Percentiles rank a stretch among this genome's conserved stretches.
phyloP scores from a whole-genome alignment of 2,113 vertebrate species.

The Ceratotherium simum region DNA sequence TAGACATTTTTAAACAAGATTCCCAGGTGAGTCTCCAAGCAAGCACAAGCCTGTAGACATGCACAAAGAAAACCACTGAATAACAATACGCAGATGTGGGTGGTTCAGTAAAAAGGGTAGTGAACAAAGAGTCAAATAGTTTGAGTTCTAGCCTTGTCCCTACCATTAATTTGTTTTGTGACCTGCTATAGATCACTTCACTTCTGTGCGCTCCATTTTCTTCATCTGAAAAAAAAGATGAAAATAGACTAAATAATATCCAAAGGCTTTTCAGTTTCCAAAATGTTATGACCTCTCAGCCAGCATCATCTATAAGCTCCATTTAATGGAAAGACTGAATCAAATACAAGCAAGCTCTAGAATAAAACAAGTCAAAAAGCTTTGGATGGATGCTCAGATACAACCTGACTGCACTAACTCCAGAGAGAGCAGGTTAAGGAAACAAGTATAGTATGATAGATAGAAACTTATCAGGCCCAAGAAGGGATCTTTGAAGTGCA shows the following conservation, averaged over 20 bases:
- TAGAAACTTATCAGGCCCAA: neutral
- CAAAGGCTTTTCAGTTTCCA: neutral
- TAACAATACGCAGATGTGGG: neutral
- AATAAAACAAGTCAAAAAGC: neutral
- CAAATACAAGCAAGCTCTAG: neutral
- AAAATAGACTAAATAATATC: neutral
- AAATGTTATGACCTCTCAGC: neutral
- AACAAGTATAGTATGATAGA: neutral
- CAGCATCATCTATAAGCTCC: neutral
- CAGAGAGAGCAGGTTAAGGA: neutral
- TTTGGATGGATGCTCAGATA: neutral
- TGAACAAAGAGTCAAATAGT: neutral
- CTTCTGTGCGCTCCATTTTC: neutral
- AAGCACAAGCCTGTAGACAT: neutral
- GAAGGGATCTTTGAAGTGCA: neutral
- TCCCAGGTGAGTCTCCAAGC: neutral
- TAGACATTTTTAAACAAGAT: neutral
- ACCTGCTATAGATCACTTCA: neutral
- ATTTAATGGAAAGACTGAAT: constrained; percentile 8
- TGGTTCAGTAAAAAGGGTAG: neutral
- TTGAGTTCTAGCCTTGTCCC: neutral
- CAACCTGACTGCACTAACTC: neutral
- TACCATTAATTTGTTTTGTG: neutral
- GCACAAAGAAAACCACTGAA: neutral
- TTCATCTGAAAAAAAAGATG: neutral